phyloP scores from a whole-genome alignment of 1,140 invertebrate species.

The Cyclargus thomasi region DNA sequence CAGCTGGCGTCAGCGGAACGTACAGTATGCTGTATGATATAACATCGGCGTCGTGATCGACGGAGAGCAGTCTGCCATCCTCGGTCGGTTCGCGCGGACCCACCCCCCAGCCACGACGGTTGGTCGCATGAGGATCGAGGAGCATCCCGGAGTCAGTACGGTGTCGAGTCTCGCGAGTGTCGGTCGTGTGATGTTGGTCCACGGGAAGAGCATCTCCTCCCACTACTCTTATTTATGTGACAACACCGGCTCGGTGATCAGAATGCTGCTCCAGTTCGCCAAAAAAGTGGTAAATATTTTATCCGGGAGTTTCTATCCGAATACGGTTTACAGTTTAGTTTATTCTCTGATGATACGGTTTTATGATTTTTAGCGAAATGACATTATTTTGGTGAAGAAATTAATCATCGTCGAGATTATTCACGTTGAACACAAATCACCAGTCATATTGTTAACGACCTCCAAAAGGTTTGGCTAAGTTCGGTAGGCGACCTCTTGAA shows the following conservation, averaged over 20 bases:
- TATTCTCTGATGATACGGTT: too few relatives aligned
- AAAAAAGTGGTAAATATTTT: conserved; percentile 3
- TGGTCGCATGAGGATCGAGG: too few relatives aligned
- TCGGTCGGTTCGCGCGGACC: background rate
- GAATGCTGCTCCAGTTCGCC: background rate
- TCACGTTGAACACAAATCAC: too few relatives aligned
- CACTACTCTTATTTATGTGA: background rate
- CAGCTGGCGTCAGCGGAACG: background rate
- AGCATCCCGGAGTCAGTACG: background rate
- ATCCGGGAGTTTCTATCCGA: background rate
- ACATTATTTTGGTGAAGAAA: too few relatives aligned
- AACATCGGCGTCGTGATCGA: background rate
- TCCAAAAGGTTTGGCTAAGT: too few relatives aligned
- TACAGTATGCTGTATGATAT: background rate
- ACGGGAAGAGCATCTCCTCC: background rate
- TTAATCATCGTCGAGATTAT: too few relatives aligned
- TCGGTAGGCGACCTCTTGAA: too few relatives aligned
- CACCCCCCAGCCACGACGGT: background rate
- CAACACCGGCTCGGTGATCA: background rate
- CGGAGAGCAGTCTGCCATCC: background rate
- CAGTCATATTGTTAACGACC: too few relatives aligned
- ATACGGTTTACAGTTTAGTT: too few relatives aligned
- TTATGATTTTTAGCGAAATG: too few relatives aligned
- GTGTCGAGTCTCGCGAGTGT: background rate
- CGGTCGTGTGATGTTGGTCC: background rate